These are phyloP conservation scores for Eremophila alpestris DNA, from an alignment of 2,797 vertebrate genomes.

Conservation along the genomic window DNA sequence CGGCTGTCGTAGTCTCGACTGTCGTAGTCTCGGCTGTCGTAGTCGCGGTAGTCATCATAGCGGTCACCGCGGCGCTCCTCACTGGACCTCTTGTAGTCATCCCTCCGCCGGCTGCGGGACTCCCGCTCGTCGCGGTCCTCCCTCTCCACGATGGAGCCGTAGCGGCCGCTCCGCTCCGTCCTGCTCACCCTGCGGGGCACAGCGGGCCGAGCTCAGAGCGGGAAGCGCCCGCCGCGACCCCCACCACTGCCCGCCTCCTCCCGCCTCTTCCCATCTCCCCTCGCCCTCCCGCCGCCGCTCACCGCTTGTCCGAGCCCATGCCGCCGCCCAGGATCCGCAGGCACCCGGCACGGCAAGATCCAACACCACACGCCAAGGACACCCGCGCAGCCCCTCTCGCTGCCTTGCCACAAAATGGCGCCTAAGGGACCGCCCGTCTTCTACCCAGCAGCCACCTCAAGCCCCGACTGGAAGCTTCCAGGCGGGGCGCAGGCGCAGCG, in stretches of 20 bases:
- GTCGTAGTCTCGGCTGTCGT: slow-evolving; percentile 87
- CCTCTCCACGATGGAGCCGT: slow-evolving; percentile 90
- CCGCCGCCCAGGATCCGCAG: background rate
- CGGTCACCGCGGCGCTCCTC: slow-evolving; percentile 91
- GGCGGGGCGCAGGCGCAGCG: background rate
- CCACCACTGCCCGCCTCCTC: background rate
- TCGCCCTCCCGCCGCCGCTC: background rate
- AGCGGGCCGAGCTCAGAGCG: background rate
- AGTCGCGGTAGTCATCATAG: slow-evolving; percentile 89
- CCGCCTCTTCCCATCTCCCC: background rate
- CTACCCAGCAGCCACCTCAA: slow-evolving; percentile 68
- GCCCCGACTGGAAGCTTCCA: slow-evolving; percentile 42
- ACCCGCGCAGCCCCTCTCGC: background rate
- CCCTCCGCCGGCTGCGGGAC: slow-evolving; percentile 83
- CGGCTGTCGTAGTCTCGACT: slow-evolving; percentile 25
- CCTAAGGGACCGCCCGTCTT: slow-evolving; percentile 63
- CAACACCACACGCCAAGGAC: background rate
- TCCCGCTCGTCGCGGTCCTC: slow-evolving; percentile 90
- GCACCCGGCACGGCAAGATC: background rate
- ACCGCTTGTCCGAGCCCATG: slow-evolving; percentile 82
- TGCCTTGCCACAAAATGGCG: slow-evolving; percentile 77
- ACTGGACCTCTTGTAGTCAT: slow-evolving; percentile 87
- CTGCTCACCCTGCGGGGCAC: slow-evolving; percentile 85
- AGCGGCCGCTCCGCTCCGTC: slow-evolving; percentile 94
- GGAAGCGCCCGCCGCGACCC: background rate